phyloP scores from a whole-genome alignment of 2,888 invertebrate genomes.

The Cataglyphis livida region DNA sequence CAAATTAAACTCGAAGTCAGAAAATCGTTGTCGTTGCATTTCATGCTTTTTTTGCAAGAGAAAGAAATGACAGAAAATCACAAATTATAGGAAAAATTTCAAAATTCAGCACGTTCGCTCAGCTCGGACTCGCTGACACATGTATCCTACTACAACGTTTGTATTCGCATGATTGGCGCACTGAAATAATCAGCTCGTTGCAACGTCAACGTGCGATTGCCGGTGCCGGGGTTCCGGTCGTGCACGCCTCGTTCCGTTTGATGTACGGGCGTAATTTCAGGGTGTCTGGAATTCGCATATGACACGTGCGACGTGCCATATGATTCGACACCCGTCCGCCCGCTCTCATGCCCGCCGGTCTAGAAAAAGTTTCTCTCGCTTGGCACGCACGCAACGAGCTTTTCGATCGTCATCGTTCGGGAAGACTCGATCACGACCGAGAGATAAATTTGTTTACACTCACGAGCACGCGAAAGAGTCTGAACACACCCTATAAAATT shows the following conservation, averaged over 20 bases:
- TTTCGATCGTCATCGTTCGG: slow-evolving; percentile 44
- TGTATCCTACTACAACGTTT: slow-evolving; percentile 54
- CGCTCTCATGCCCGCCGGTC: slow-evolving; percentile 49
- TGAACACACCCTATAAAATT: slow-evolving; percentile 21
- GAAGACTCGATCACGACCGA: slow-evolving; percentile 22
- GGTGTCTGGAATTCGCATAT: slow-evolving; percentile 69
- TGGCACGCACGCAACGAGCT: slow-evolving; percentile 54
- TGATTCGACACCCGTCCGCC: slow-evolving; percentile 56
- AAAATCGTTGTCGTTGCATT: background rate
- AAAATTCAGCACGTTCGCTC: slow-evolving; percentile 29
- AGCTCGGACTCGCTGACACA: slow-evolving; percentile 31
- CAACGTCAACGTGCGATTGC: slow-evolving; percentile 64
- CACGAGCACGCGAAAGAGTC: slow-evolving; percentile 21
- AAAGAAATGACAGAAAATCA: slow-evolving; percentile 29
- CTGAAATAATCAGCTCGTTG: slow-evolving; percentile 71
- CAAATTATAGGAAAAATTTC: slow-evolving; percentile 34
- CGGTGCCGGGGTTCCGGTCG: slow-evolving; percentile 35
- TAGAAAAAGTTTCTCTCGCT: slow-evolving; percentile 53
- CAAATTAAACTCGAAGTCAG: slow-evolving; percentile 6
- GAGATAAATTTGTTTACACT: slow-evolving; percentile 50
- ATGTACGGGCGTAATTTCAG: slow-evolving; percentile 69
- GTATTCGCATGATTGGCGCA: slow-evolving; percentile 71
- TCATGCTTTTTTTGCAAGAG: slow-evolving; percentile 19
- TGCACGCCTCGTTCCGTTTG: slow-evolving; percentile 68
- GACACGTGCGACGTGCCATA: slow-evolving; percentile 59